Base-by-base conservation (phyloP, 2,113 vertebrate species). In the Anguilla rostrata region DNA sequence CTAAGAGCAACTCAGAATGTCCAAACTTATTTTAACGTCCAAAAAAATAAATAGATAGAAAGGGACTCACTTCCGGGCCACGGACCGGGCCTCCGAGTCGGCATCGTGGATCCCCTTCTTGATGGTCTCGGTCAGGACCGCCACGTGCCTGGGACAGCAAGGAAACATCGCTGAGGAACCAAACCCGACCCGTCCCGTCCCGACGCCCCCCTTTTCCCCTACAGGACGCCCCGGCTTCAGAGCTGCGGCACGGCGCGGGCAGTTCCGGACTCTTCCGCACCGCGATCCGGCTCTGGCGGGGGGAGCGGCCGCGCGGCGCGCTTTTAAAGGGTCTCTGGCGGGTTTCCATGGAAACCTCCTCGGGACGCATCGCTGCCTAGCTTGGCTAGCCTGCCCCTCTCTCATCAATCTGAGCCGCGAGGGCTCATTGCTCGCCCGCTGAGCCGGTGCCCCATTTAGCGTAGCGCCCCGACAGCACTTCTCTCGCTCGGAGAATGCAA, bases 31-130 rank as follows among this genome's bases (percentile, higher is more conserved):
- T 46, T 8, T 8, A 46, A 46, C 1, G 43, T 46, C 43, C 43
- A 46, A 46, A 46, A 8, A 46, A 29, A 43, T 2, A 84, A 63
- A 75, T 34, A 82, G 53, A 40, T 46, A 29, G 20, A 84, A 16
- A 75, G 41, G 34, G 82, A 97, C 98, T 97, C 96, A 99, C 98
- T 98, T 99, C 89, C 98, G 97, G 78, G 98, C 98, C 83, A 99
- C 97, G 92, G 98, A 98, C 83, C 98, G 96, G 83, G 97, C 98
- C 94, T 99, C 98, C 0, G 98, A 99, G 93, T 99, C 98, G 0
- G 98, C 98, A 60, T 99, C 98, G 0, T 99, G 98, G 88, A 99
- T 98, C 84, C 98, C 98, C 86, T 99, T 99, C 95, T 96, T 99
- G 95, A 99, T 98, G 43, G 98, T 99, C 94, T 99, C 98, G 0